phyloP scores from a whole-genome alignment of 1,140 invertebrate species.

The Nomia melanderi region DNA sequence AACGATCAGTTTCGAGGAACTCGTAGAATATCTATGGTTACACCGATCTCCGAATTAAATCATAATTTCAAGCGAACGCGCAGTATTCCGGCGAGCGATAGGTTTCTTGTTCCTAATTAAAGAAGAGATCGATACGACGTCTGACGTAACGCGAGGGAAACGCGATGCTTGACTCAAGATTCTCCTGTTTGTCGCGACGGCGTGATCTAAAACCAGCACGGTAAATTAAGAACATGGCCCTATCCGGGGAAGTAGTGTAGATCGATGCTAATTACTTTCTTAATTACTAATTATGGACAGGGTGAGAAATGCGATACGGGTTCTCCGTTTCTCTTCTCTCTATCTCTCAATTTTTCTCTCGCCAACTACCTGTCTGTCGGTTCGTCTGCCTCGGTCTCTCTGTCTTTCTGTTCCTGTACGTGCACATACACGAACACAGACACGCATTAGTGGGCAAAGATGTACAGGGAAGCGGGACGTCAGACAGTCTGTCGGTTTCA shows the following conservation, averaged over 20 bases:
- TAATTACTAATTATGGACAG: slow-evolving; percentile 62
- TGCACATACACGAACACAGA: neutral
- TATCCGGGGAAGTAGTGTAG: neutral
- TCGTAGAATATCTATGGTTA: too few species aligned
- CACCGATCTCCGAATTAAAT: too few species aligned
- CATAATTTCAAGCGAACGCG: too few species aligned
- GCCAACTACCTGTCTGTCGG: too few species aligned
- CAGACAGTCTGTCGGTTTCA: slow-evolving; percentile 56
- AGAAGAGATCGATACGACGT: too few species aligned
- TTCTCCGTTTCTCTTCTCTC: too few species aligned
- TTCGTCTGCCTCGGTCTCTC: neutral
- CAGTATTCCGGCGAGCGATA: too few species aligned
- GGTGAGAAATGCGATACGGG: slow-evolving; percentile 27
- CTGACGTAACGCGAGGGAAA: slow-evolving; percentile 3
- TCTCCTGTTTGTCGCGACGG: neutral
- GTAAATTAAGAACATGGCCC: neutral
- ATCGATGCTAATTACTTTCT: slow-evolving; percentile 65
- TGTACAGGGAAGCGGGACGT: slow-evolving; percentile 43
- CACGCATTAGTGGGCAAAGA: slow-evolving; percentile 22
- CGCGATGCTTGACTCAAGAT: neutral
- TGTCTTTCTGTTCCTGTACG: neutral
- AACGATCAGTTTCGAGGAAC: too few species aligned
- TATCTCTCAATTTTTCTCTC: neutral
- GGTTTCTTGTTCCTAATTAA: too few species aligned
- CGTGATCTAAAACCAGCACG: slow-evolving; percentile 39